Base-by-base conservation (phyloP, 2,888 invertebrate species). In the Stegophylla sp. region DNA sequence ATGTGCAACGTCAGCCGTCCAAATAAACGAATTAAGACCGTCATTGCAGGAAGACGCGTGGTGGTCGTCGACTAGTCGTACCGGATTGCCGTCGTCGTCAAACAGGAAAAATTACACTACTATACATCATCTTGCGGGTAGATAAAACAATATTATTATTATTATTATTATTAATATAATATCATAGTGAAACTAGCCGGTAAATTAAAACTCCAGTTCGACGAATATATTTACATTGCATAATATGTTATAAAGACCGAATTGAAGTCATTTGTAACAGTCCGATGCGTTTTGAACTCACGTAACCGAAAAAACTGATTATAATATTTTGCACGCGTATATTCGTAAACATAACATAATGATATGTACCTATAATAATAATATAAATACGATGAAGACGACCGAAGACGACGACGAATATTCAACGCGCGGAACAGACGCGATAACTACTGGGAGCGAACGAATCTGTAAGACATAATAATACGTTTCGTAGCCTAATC, bases 401-500 rank as follows among this genome's bases (percentile, higher is more conserved):
- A n/a, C 28, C 34, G 34, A 34, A 7, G 26, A 13, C 20, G 45
- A 53, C 12, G 51, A 28, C 20, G 34, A 34, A 20, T 12, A n/a
- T 1, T 17, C 10, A n/a, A n/a, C n/a, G n/a, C 7, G 20, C 4
- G 13, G 12, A 69, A 34, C 28, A 17, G 51, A 71, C 28, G 71
- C 53, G 41, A 72, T 53, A 28, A 76, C 75, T 51, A 51, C 56
- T 34, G 56, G 41, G 48, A 64, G 61, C 28, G 75, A 43, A 66
- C 63, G 5, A 51, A 53, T 75, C n/a, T 28, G 67, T 69, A 69
- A 69, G 56, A 67, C 67, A 43, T 67, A 69, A 73, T 74, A 61
- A 77, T 77, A 67, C 66, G 67, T 53, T 64, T 17, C 51, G 34
- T n/a, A 28, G 28, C 34, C 43, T 43, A 66, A 43, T 67, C 56